These are phyloP conservation scores for Cheilosia impressa DNA, from an alignment of 2,888 invertebrate genomes.

Conservation along the genomic window DNA sequence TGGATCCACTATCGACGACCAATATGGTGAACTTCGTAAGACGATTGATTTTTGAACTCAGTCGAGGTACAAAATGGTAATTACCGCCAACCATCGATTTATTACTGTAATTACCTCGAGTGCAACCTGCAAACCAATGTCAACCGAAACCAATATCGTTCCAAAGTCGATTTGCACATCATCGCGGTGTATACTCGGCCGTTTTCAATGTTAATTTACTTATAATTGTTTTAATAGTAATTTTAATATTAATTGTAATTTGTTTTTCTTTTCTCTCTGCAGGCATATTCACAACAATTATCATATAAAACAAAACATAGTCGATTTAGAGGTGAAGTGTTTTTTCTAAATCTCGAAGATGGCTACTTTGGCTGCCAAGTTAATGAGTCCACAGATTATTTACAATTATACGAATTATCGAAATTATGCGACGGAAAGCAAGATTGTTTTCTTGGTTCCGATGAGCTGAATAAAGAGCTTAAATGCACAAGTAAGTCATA, in stretches of 20 bases:
- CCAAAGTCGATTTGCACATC: constrained; percentile 45
- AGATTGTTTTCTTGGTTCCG: constrained; percentile 96
- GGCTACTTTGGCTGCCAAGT: constrained; percentile 99
- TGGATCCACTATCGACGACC: constrained; percentile 51
- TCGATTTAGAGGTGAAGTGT: constrained; percentile 94
- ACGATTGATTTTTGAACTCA: constrained; percentile 46
- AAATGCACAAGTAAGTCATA: constrained; percentile 95
- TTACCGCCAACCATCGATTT: background rate
- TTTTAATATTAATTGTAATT: constrained; percentile 32
- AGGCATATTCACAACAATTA: constrained; percentile 88
- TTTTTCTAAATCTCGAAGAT: constrained; percentile 98
- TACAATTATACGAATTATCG: constrained; percentile 97
- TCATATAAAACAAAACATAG: constrained; percentile 86
- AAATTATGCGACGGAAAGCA: constrained; percentile 96
- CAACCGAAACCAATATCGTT: background rate
- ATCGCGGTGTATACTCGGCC: background rate
- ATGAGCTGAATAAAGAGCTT: constrained; percentile 94
- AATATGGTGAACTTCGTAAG: constrained; percentile 52
- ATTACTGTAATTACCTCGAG: background rate
- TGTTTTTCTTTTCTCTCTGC: constrained; percentile 60
- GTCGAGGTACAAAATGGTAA: constrained; percentile 15
- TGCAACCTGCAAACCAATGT: background rate
- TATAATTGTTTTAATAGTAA: constrained; percentile 42
- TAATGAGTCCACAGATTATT: constrained; percentile 96
- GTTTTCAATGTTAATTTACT: constrained; percentile 43